Percentiles rank a stretch among this genome's conserved stretches.
Evolutionary conservation across 2,113 vertebrate genomes (phyloP).

Genomic region (Paramisgurnus dabryanus): DNA sequence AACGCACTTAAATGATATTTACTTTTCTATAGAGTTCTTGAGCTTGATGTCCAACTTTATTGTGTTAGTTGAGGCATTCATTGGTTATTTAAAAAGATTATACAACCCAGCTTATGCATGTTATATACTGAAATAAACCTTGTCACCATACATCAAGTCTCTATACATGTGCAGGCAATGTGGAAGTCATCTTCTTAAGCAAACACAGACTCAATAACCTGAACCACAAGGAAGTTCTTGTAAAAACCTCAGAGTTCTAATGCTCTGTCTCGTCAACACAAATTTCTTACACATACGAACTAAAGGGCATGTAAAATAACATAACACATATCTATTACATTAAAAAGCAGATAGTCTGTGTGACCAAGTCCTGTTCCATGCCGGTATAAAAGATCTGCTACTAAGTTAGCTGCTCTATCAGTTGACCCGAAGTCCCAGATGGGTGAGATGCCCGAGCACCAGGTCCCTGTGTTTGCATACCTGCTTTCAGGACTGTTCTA

Average conservation of each 20-base stretch:
- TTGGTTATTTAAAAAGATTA: conserved; percentile 77
- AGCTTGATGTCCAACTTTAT: conserved; percentile 75
- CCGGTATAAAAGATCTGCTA: too few relatives aligned
- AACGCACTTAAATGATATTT: conserved; percentile 68
- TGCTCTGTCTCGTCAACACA: conserved; percentile 33
- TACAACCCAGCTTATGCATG: conserved; percentile 68
- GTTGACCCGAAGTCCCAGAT: too few relatives aligned
- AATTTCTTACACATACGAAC: neutral
- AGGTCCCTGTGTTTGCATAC: too few relatives aligned
- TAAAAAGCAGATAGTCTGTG: too few relatives aligned
- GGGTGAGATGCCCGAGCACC: too few relatives aligned
- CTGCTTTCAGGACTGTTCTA: too few relatives aligned
- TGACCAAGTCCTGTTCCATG: too few relatives aligned
- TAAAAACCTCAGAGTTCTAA: conserved; percentile 51
- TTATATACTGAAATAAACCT: conserved; percentile 72
- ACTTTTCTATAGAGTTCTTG: conserved; percentile 68
- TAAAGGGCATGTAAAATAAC: neutral
- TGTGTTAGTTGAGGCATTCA: conserved; percentile 74
- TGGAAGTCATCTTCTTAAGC: conserved; percentile 58
- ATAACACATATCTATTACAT: neutral
- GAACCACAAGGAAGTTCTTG: conserved; percentile 46
- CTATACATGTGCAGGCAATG: conserved; percentile 61
- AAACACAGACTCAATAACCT: conserved; percentile 61
- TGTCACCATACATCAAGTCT: conserved; percentile 69
- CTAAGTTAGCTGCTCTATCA: too few relatives aligned